Conservation (phyloP, 2,888 invertebrate species). For the Synergus japonicus region DNA sequence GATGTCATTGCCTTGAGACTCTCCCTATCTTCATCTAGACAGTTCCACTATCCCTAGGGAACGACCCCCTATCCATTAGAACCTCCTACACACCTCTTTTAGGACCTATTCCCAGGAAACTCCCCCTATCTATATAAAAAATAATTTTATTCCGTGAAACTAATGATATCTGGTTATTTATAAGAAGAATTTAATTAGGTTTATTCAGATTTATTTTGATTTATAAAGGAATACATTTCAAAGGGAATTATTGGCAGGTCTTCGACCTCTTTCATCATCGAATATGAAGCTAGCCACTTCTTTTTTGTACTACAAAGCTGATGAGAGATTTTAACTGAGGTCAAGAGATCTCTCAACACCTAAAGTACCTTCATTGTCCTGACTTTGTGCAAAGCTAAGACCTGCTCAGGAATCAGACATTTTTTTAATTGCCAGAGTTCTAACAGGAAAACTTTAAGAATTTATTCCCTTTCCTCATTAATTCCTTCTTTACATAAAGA, state of each 20-base stretch:
- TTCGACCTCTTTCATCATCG: background rate
- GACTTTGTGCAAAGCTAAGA: constrained; percentile 3
- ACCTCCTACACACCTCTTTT: too few species aligned
- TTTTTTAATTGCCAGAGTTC: constrained; percentile 8
- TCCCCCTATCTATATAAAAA: too few species aligned
- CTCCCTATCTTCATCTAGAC: too few species aligned
- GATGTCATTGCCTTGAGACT: too few species aligned
- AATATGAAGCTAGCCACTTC: background rate
- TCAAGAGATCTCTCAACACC: constrained; percentile 58
- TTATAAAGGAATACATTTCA: background rate
- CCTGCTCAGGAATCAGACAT: background rate
- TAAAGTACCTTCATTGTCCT: constrained; percentile 56
- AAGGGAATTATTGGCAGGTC: background rate
- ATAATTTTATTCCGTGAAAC: too few species aligned
- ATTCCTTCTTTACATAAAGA: background rate
- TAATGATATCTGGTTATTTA: too few species aligned
- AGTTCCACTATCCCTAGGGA: too few species aligned
- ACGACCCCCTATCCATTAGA: too few species aligned
- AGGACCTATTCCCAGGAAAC: too few species aligned
- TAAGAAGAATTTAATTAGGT: too few species aligned
- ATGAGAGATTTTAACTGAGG: constrained; percentile 31
- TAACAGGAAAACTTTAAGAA: background rate
- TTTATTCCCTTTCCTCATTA: background rate
- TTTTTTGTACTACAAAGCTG: background rate
- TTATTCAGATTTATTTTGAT: background rate